phyloP scores from a whole-genome alignment of 2,797 vertebrate species.

The Tokudaia tokunoshimensis region DNA sequence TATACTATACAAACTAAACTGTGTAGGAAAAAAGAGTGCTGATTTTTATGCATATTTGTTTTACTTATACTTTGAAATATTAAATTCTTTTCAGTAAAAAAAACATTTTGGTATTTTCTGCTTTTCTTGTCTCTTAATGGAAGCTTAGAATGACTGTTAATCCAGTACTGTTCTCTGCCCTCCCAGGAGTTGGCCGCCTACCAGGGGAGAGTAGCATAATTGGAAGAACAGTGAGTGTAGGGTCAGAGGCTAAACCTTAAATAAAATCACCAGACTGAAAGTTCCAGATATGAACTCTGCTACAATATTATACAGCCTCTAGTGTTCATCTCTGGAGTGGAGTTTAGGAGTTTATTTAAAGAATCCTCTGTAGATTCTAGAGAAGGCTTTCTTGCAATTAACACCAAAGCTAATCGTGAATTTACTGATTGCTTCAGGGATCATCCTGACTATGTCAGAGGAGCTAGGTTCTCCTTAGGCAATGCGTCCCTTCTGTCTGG shows the following conservation, averaged over 20 bases:
- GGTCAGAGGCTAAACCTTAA: background rate
- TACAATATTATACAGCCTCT: background rate
- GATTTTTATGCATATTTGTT: background rate
- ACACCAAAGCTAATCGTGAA: background rate
- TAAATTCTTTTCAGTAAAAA: constrained; percentile 27
- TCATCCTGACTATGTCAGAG: background rate
- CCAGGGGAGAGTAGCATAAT: background rate
- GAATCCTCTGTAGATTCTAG: background rate
- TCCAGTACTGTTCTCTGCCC: background rate
- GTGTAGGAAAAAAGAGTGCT: background rate
- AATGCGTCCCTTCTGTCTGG: background rate
- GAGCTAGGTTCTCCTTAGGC: background rate
- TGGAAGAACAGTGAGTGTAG: background rate
- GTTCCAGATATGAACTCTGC: background rate
- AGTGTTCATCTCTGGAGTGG: background rate
- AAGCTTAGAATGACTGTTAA: background rate
- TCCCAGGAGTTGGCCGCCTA: background rate
- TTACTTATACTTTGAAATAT: constrained; percentile 2
- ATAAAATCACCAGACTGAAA: background rate
- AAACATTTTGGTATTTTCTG: constrained; percentile 1
- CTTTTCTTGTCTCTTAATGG: constrained; percentile 3
- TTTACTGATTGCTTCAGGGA: background rate
- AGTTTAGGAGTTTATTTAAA: background rate
- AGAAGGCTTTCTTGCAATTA: background rate
- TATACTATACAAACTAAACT: background rate